Conservation (phyloP, 2,113 vertebrate species). For the Corythoichthys haematopterus region DNA sequence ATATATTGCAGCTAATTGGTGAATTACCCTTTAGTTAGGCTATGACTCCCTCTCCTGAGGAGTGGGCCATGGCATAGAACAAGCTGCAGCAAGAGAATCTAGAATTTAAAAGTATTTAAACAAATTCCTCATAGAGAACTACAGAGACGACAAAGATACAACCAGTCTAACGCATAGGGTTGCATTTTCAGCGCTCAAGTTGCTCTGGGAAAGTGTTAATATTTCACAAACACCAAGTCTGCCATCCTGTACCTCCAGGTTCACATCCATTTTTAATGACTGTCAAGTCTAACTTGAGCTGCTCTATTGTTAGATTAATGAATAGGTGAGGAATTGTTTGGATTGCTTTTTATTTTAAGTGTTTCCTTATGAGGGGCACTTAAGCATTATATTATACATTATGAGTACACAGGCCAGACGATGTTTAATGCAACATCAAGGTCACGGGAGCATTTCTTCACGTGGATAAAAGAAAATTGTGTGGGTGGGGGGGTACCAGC, state of each 20-base stretch:
- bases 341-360: conserved; percentile 42
- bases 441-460: conserved; percentile 44
- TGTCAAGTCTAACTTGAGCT: conserved; percentile 22
- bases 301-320: conserved; percentile 48
- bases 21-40: neutral
- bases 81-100: neutral
- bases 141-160: neutral
- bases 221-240: conserved; percentile 33
- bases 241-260: conserved; percentile 13
- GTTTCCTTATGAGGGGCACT: conserved; percentile 58
- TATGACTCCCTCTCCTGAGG: neutral
- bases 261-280: conserved; percentile 36
- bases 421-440: conserved; percentile 49
- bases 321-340: conserved; percentile 60
- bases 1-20: neutral
- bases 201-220: conserved; percentile 42
- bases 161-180: neutral
- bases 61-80: neutral
- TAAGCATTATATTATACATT: conserved; percentile 15
- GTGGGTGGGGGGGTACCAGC: conserved; percentile 5
- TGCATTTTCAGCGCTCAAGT: conserved; percentile 13
- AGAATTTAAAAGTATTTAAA: neutral
- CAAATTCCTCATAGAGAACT: neutral
- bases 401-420: conserved; percentile 53
- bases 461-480: conserved; percentile 14